Percentiles rank a stretch among this genome's conserved stretches.
These are phyloP conservation scores for Diabrotica undecimpunctata DNA, from an alignment of 1,140 invertebrate species.

Conservation along the genomic window DNA sequence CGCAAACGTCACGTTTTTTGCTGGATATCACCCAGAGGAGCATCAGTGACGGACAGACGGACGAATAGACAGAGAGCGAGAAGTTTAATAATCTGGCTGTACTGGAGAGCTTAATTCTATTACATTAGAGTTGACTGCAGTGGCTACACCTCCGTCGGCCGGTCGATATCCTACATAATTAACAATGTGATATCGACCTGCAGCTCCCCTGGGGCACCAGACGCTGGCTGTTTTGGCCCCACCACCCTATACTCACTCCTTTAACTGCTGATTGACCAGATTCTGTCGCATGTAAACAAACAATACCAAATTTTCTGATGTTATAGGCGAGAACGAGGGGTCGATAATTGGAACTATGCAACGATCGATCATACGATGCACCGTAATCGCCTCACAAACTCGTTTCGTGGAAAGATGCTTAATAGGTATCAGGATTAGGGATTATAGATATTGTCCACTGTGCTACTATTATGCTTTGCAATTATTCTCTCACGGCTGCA, in stretches of 20 bases:
- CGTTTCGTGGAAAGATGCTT: no score
- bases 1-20: no score
- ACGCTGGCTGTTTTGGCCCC: slow-evolving; percentile 13
- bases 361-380: not conserved
- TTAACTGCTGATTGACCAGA: slow-evolving; percentile 23
- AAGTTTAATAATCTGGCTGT: slow-evolving; percentile 41
- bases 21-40: not conserved
- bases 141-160: slow-evolving; percentile 35
- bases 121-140: slow-evolving; percentile 42
- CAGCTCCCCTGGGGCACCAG: slow-evolving; percentile 29
- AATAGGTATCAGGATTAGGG: no score
- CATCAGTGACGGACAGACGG: slow-evolving; percentile 31
- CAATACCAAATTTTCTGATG: slow-evolving; percentile 7
- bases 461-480: no score
- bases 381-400: no score
- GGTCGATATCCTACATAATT: slow-evolving; percentile 42
- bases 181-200: slow-evolving; percentile 42
- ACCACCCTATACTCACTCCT: slow-evolving; percentile 9
- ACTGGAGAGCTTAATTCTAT: slow-evolving; percentile 40
- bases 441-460: no score
- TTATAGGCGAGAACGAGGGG: not conserved
- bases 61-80: slow-evolving; percentile 9
- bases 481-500: no score
- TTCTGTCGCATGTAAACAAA: slow-evolving; percentile 14
- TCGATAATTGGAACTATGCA: not conserved